Base-by-base conservation (phyloP, 1,140 invertebrate species). In the Chrysomallon squamiferum region DNA sequence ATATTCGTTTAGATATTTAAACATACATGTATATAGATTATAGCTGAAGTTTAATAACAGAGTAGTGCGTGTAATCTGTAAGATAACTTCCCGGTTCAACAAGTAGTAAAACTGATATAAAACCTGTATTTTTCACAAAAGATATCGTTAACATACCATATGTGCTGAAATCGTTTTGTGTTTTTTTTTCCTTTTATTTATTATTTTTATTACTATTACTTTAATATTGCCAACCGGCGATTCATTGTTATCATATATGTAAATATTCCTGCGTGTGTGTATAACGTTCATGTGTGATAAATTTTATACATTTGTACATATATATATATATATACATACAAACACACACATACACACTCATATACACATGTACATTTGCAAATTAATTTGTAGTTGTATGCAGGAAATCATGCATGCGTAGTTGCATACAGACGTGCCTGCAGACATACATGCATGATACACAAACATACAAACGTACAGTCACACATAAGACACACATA, bases 211-310 rank as follows among this genome's bases (percentile, higher is more conserved):
- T 20, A 13, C 5, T 41, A 50, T 22, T 6, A 22, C n/a, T 27
- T 6, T 2, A 32, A 25, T 32, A 38, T 38, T 5, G 15, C 15
- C 15, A 7, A 38, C 15, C 5, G 5, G 15, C 15, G 15, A 38
- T 7, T 7, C 15, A 38, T 38, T 38, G 35, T 38, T 7, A 7
- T 5, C 15, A 38, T 38, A 15, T 38, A 38, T 49, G 3, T 49
- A 35, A 59, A 20, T 52, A 33, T 32, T 4, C 56, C 7, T 52
- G 45, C 25, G 20, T 49, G 41, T 62, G 25, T 52, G 47, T 49
- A 30, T 62, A 22, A n/a, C n/a, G n/a, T n/a, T n/a, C 49, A 20
- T 62, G 22, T 52, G 13, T 62, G 5, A 27, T 13, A 59, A 30
- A 59, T 11, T 57, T 7, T 25, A 62, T 54, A 32, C 33, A 52